Evolutionary conservation across 2,888 invertebrate genomes (phyloP), one percentile per base, ranked within the genome.

Genomic region (Tolmerus cingulatus): DNA sequence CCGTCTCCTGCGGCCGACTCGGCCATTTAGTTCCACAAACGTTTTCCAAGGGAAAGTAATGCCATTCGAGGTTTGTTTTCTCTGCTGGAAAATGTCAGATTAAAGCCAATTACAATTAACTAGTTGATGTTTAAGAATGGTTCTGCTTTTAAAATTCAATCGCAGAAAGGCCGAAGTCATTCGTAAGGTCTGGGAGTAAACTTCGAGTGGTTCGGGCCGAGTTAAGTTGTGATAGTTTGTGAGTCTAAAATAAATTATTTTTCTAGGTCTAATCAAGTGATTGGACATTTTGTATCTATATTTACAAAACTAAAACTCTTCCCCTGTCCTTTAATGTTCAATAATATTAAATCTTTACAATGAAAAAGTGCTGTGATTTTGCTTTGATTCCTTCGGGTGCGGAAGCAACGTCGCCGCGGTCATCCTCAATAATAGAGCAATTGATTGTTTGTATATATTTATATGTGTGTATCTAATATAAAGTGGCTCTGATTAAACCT

Each of bases 1-100:
- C 82, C 66, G 82, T 82, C 82, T 82, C 57, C n/a, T 82, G 66
- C 82, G 40, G 40, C 40, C 12, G 40, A 82, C 57, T 82, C 82
- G 34, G 5, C 34, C 37, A 66, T 19, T 82, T 66, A 82, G 82
- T 82, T 76, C 82, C 55, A 19, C 57, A 66, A 66, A 66, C 23
- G 66, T 66, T 66, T 66, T 66, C 27, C 66, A 27, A 66, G 66
- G 66, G 66, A 66, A 66, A 66, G 66, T 66, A 66, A 66, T 66
- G 66, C 27, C 23, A 55, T 55, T 19, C 55, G n/a, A 66, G 27
- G 66, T 66, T 19, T 23, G 23, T 66, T 66, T 66, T 66, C 66
- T 23, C 23, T 19, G 27, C 7, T n/a, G 66, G 66, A 66, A 66
- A 66, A 66, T 66, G 66, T 66, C 66, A 27, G 66, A 66, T n/a